Evolutionary conservation across 2,888 invertebrate species (phyloP), one percentile per base, ranked within the genome.

Genomic region (Diaphora mendica): DNA sequence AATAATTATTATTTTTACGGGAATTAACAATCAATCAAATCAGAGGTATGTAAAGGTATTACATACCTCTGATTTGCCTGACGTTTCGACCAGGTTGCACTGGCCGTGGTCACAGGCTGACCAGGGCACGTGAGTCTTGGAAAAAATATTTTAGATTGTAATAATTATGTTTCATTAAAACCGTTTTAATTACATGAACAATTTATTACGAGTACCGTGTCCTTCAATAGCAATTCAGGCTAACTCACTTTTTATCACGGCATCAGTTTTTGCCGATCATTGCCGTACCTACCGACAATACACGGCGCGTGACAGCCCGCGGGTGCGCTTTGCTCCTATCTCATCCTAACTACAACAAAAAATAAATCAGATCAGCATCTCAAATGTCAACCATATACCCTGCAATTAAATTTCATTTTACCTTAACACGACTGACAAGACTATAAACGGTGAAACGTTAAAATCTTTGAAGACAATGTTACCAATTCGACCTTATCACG

Each of bases 301-400:
- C 87, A 77, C 86, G 88, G 91, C 93, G 94, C 94, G 94, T 94
- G 94, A 94, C 94, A 93, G 91, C 94, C 91, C 88, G 92, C 93
- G 93, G 94, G 91, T 92, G 93, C 92, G 88, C 90, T 89, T 91
- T 88, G 91, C 90, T 89, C 89, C 89, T 88, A 89, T 90, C 88
- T 89, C 83, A 80, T 84, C 86, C 77, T 74, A 87, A 88, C 88
- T 85, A 87, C 86, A 79, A 86, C 80, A 91, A 90, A 91, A 91
- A 91, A 86, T 82, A 84, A 80, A 75, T 75, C 26, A 73, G 7
- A 30, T n/a, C 51, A 0, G 26, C 74, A 81, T 81, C 17, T 55
- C 70, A 5, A 89, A 84, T 73, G 71, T 30, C 71, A 83, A 85
- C 87, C 77, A 77, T 89, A 82, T 1, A 0, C 9, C 5, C 3